Base-by-base conservation (phyloP, 1,140 invertebrate genomes). In the Augochlora pura region DNA sequence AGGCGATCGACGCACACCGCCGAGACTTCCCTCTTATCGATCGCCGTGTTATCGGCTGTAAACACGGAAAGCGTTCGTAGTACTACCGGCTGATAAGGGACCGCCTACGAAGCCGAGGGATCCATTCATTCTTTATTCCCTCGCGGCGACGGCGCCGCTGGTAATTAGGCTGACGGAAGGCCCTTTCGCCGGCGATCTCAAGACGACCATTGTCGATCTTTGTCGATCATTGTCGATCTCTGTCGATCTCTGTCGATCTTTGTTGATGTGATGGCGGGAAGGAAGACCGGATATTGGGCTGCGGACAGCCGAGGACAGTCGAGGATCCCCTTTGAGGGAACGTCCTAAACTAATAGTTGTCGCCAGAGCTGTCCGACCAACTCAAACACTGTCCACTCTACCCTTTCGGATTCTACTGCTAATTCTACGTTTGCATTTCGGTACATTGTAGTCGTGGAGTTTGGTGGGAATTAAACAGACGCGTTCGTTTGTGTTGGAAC, bases 1-100 rank as follows among this genome's bases (percentile, higher is more conserved):
- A 75, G 81, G 39, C 86, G 67, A 81, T 82, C 75, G 46, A 49
- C 80, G 69, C 85, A 65, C 57, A 46, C 21, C 54, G 66, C 71
- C 63, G 69, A 65, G n/a, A n/a, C n/a, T n/a, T n/a, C 57, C 49
- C 69, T 25, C 46, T 85, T 84, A 88, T 89, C 88, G 82, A 88
- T 88, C 82, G 75, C n/a, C n/a, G 42, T 14, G 62, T 89, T 88
- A 87, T 88, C 81, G 73, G 21, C 62, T 63, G 71, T 85, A 82
- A 87, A 87, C 80, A 87, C 23, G 66, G 82, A 77, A 82, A 77
- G 54, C 54, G 71, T 84, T 79, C 67, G 78, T 84, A 79, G 84
- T 86, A 86, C 84, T 86, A 86, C 77, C 59, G 65, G 39, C n/a
- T 71, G 84, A 86, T 86, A 86, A 86, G 74, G 74, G 57, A 78